Conservation (phyloP, 2,888 invertebrate genomes). For the Amphipyra tragopoginis region DNA sequence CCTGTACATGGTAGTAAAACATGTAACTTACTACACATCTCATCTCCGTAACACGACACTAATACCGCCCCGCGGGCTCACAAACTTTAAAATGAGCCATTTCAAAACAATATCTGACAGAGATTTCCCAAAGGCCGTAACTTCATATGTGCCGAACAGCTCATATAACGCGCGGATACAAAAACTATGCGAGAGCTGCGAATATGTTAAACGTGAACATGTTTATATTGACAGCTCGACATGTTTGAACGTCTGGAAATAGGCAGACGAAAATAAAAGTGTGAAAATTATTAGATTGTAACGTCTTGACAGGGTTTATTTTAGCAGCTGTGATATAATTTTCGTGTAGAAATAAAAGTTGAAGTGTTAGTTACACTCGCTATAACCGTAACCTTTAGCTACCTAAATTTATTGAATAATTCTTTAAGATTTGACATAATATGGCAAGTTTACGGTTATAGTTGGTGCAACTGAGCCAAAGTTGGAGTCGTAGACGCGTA, state of each 20-base stretch:
- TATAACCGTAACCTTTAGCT: too few relatives aligned
- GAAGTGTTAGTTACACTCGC: too few relatives aligned
- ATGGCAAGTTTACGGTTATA: too few relatives aligned
- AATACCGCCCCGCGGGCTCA: constrained; percentile 61
- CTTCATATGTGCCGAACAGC: constrained; percentile 59
- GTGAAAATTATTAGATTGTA: background rate
- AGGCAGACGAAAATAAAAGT: background rate
- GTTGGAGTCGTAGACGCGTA: constrained; percentile 7
- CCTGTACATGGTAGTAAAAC: constrained; percentile 37
- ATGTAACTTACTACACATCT: constrained; percentile 46
- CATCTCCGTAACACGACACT: constrained; percentile 57
- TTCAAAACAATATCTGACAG: constrained; percentile 84
- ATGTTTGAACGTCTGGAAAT: background rate
- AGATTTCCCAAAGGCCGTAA: constrained; percentile 80
- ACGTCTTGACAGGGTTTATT: background rate
- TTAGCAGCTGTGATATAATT: background rate
- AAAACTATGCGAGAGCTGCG: constrained; percentile 46
- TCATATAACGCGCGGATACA: constrained; percentile 36
- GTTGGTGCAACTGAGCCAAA: too few relatives aligned
- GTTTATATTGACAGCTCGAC: constrained; percentile 20
- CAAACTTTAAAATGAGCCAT: constrained; percentile 82
- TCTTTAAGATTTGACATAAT: too few relatives aligned
- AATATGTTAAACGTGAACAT: constrained; percentile 20
- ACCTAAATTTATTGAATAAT: too few relatives aligned
- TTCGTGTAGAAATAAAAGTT: background rate